Conservation (phyloP, 2,888 invertebrate genomes). For the Gandaritis pyraliata region DNA sequence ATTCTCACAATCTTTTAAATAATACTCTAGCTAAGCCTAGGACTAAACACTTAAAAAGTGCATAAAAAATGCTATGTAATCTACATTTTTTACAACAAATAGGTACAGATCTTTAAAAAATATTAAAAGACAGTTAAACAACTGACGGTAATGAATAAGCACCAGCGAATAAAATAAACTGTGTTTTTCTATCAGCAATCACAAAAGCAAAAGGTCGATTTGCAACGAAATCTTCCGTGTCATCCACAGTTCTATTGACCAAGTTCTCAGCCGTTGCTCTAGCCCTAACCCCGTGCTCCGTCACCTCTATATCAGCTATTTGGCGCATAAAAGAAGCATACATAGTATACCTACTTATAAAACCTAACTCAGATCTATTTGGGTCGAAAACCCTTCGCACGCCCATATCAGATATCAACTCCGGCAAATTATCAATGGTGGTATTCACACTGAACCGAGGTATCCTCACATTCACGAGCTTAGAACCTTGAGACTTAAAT, state of each 20-base stretch:
- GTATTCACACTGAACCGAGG: slow-evolving; percentile 62
- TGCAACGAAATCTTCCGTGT: slow-evolving; percentile 50
- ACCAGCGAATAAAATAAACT: slow-evolving; percentile 67
- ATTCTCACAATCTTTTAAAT: background rate
- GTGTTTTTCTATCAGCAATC: slow-evolving; percentile 60
- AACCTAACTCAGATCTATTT: slow-evolving; percentile 54
- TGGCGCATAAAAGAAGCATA: slow-evolving; percentile 65
- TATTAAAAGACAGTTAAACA: slow-evolving; percentile 39
- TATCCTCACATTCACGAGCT: slow-evolving; percentile 57
- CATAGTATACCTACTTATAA: slow-evolving; percentile 59
- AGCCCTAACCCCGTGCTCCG: slow-evolving; percentile 58
- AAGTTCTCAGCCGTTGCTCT: slow-evolving; percentile 45
- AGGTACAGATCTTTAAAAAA: slow-evolving; percentile 11
- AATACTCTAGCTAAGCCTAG: slow-evolving; percentile 2
- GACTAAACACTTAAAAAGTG: slow-evolving; percentile 13
- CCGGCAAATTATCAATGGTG: slow-evolving; percentile 59
- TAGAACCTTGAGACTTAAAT: slow-evolving; percentile 46
- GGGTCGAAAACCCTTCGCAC: slow-evolving; percentile 64
- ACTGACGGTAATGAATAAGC: slow-evolving; percentile 58
- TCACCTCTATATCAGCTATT: slow-evolving; percentile 57
- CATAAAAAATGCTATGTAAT: slow-evolving; percentile 10
- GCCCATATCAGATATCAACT: slow-evolving; percentile 69
- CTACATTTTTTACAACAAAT: background rate
- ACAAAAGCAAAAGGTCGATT: slow-evolving; percentile 65
- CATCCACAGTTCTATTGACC: slow-evolving; percentile 36